Evolutionary conservation across 23 tunicate genomes (phyloP).

Genomic region (Phallusia fumigata): DNA sequence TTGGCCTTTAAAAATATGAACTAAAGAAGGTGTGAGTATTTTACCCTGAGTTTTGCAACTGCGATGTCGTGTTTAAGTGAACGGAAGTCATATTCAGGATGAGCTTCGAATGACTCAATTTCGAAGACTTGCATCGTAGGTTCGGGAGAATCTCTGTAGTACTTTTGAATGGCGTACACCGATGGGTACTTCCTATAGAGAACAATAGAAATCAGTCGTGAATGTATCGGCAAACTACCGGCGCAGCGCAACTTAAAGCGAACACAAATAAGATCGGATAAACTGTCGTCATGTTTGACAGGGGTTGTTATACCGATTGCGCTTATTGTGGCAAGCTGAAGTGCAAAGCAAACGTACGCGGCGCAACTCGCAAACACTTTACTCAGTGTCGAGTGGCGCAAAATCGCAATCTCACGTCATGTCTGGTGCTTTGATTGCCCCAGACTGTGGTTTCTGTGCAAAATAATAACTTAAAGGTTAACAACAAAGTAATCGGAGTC

Average conservation of each 20-base stretch:
- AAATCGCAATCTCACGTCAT: neutral
- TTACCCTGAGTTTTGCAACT: constrained; percentile 80
- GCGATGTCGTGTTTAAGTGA: constrained; percentile 69
- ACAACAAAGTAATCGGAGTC: neutral
- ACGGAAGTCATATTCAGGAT: constrained; percentile 73
- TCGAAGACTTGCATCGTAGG: constrained; percentile 43
- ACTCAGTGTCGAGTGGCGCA: neutral
- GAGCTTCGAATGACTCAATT: constrained; percentile 63
- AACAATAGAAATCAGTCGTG: neutral
- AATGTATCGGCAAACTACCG: too few species aligned
- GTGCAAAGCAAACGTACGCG: neutral
- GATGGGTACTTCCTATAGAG: constrained; percentile 11
- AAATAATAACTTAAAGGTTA: too few species aligned
- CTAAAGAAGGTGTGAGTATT: neutral
- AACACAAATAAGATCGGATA: too few species aligned
- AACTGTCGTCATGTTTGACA: too few species aligned
- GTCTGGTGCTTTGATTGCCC: too few species aligned
- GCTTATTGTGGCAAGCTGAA: neutral
- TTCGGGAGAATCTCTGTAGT: constrained; percentile 39
- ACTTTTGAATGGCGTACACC: constrained; percentile 47
- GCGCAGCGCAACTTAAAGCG: too few species aligned
- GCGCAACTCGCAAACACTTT: neutral
- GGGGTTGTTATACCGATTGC: too few species aligned
- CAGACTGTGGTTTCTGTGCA: too few species aligned
- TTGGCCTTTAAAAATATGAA: too few species aligned